These are phyloP conservation scores for Hippoglossus stenolepis DNA, from an alignment of 2,113 vertebrate species.

Conservation along the genomic window DNA sequence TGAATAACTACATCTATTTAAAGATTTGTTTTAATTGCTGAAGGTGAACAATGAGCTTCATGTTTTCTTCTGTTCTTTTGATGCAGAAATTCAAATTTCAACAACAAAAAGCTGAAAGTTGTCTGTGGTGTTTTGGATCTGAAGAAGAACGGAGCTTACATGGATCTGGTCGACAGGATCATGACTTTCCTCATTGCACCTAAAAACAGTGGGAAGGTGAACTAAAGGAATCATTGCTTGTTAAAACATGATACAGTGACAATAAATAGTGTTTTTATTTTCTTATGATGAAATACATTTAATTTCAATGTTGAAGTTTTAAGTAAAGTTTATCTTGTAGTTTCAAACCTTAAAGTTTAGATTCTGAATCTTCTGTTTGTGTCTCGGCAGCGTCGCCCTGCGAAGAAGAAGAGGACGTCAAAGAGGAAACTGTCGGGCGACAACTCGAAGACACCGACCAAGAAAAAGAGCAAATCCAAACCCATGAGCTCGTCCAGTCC, in stretches of 20 bases:
- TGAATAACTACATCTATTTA: too few species aligned
- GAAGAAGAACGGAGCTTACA: constrained; percentile 93
- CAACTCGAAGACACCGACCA: constrained; percentile 72
- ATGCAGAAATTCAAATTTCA: too few species aligned
- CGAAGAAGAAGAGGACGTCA: constrained; percentile 79
- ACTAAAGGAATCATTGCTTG: too few species aligned
- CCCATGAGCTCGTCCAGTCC: constrained; percentile 82
- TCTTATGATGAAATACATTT: too few species aligned
- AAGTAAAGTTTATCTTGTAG: too few species aligned
- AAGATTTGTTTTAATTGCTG: too few species aligned
- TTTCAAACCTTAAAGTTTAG: too few species aligned
- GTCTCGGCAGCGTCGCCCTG: constrained; percentile 64
- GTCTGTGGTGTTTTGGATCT: constrained; percentile 94
- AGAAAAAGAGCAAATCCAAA: constrained; percentile 86
- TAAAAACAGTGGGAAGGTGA: constrained; percentile 93
- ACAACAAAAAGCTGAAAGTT: constrained; percentile 90
- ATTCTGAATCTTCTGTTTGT: background rate
- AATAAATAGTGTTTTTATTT: too few species aligned
- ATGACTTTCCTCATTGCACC: constrained; percentile 91
- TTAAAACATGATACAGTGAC: too few species aligned
- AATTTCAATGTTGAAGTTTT: too few species aligned
- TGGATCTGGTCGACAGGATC: constrained; percentile 91
- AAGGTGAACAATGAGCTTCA: too few species aligned
- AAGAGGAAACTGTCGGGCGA: constrained; percentile 69
- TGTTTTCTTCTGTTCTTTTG: too few species aligned